Evolutionary conservation across 2,888 invertebrate species (phyloP).

Genomic region (Eupeodes latifasciatus): DNA sequence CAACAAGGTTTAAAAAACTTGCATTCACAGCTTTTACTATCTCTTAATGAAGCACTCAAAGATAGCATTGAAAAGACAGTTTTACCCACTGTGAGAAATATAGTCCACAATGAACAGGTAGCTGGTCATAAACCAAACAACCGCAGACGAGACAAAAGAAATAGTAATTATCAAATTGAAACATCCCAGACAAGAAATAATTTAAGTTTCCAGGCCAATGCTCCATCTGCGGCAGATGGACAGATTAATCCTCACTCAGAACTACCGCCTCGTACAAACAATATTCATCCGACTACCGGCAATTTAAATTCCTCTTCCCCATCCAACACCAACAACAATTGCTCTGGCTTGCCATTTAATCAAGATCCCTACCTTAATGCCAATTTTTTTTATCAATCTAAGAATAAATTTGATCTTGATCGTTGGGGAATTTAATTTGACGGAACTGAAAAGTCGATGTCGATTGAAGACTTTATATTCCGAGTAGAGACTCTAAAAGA

Average conservation of each 20-base stretch:
- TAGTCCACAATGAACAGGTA: background rate
- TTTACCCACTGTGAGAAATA: conserved; percentile 1
- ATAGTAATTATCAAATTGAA: background rate
- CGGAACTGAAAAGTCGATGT: conserved; percentile 18
- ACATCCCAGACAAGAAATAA: conserved; percentile 1
- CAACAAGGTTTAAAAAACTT: conserved; percentile 2
- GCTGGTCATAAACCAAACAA: background rate
- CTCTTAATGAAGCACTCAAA: conserved; percentile 1
- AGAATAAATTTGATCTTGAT: background rate
- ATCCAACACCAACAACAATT: conserved; percentile 2
- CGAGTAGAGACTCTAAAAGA: conserved; percentile 19
- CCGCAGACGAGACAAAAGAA: background rate
- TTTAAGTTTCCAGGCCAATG: background rate
- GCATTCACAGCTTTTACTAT: background rate
- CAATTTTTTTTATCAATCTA: background rate
- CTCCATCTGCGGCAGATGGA: background rate
- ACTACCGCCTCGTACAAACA: background rate
- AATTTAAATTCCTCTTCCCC: background rate
- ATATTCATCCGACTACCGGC: background rate
- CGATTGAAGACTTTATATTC: conserved; percentile 33
- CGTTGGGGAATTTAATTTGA: background rate
- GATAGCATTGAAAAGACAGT: conserved; percentile 1
- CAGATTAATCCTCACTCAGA: conserved; percentile 2
- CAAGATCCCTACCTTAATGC: background rate
- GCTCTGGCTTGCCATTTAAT: conserved; percentile 6